These are phyloP conservation scores for Polyommatus icarus DNA, from an alignment of 2,888 invertebrate genomes.

Conservation along the genomic window DNA sequence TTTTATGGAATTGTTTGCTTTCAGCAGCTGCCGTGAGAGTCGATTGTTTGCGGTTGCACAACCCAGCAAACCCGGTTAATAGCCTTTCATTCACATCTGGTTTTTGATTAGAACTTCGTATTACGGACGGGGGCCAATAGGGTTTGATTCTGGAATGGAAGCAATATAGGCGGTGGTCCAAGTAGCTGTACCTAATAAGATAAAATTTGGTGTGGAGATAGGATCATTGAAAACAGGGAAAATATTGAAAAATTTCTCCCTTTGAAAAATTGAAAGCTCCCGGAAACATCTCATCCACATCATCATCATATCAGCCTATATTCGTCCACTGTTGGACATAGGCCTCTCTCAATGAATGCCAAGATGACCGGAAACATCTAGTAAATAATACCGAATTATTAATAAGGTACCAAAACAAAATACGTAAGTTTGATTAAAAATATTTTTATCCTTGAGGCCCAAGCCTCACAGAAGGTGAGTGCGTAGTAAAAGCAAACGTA, in stretches of 20 bases:
- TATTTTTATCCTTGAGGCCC: neutral
- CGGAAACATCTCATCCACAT: too few relatives aligned
- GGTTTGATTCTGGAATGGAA: neutral
- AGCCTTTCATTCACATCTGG: neutral
- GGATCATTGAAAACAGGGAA: too few relatives aligned
- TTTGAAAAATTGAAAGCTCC: too few relatives aligned
- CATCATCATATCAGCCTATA: too few relatives aligned
- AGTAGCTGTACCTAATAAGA: neutral
- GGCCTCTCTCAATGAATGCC: too few relatives aligned
- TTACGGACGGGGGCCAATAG: neutral
- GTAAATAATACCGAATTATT: too few relatives aligned
- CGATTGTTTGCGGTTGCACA: constrained; percentile 4
- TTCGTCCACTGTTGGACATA: too few relatives aligned
- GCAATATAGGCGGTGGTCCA: neutral
- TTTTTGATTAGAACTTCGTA: neutral
- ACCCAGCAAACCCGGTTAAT: neutral
- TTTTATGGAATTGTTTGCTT: constrained; percentile 13
- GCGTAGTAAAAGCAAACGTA: neutral
- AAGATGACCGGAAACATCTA: too few relatives aligned
- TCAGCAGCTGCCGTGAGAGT: constrained; percentile 24
- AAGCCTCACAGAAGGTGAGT: neutral
- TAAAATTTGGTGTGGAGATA: neutral
- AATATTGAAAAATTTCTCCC: too few relatives aligned
- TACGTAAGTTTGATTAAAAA: neutral
- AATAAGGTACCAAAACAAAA: too few relatives aligned